Conservation (phyloP, 2,888 invertebrate genomes). For the Ariolimax columbianus region DNA sequence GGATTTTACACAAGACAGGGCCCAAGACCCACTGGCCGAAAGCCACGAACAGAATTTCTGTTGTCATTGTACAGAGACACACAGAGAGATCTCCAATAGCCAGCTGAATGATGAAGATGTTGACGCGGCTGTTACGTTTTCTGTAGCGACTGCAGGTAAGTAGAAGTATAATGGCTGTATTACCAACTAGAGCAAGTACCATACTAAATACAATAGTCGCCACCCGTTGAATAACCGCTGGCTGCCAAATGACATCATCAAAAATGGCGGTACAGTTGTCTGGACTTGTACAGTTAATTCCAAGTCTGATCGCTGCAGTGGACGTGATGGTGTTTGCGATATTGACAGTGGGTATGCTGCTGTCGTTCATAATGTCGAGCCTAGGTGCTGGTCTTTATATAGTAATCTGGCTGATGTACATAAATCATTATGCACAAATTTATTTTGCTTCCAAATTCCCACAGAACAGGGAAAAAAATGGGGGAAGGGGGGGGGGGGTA, state of each 20-base stretch:
- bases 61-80: constrained; percentile 79
- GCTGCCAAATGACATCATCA: constrained; percentile 74
- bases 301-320: not conserved
- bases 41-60: constrained; percentile 79
- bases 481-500: too few relatives aligned
- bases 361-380: constrained; percentile 8
- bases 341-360: not conserved
- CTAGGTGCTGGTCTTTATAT: not conserved
- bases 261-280: not conserved
- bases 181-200: constrained; percentile 77
- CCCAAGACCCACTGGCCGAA: constrained; percentile 80
- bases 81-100: constrained; percentile 79
- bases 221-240: constrained; percentile 78
- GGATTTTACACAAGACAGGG: constrained; percentile 76
- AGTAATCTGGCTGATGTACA: not conserved
- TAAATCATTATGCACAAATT: not conserved
- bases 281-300: not conserved
- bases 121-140: constrained; percentile 78
- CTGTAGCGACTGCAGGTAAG: constrained; percentile 76
- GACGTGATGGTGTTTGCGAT: not conserved
- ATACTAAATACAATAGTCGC: constrained; percentile 78
- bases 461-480: not conserved
- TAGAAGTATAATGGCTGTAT: constrained; percentile 77
- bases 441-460: not conserved
- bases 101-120: constrained; percentile 79